A percentile compares a stretch with the other conserved stretches of the same genome.
Conservation (phyloP, 37 sponge, comb jelly and placozoan species). For the Geodia barretti region DNA sequence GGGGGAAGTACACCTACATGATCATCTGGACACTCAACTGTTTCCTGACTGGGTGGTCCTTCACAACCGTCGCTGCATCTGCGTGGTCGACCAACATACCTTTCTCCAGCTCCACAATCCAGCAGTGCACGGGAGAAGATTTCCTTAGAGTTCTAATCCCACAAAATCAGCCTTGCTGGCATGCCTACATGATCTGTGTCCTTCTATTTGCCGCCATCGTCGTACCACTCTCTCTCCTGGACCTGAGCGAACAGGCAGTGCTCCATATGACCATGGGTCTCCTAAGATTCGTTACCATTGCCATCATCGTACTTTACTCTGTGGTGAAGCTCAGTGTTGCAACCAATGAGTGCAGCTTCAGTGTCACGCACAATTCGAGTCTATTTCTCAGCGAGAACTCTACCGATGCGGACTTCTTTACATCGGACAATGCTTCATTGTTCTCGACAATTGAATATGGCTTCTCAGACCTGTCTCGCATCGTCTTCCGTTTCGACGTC, state of each 20-base stretch:
- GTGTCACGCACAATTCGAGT: neutral
- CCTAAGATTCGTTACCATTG: conserved; percentile 55
- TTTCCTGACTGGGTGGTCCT: conserved; percentile 50
- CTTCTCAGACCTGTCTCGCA: neutral
- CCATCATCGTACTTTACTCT: conserved; percentile 43
- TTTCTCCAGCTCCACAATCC: conserved; percentile 45
- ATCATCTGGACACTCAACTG: conserved; percentile 27
- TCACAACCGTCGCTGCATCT: conserved; percentile 60
- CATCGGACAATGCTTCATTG: neutral
- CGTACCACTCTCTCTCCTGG: conserved; percentile 52
- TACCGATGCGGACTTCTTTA: neutral
- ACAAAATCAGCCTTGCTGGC: conserved; percentile 26
- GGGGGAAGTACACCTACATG: conserved; percentile 41
- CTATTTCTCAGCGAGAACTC: neutral
- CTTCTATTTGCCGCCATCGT: conserved; percentile 66
- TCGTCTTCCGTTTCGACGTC: conserved; percentile 53
- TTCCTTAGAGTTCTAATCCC: conserved; percentile 48
- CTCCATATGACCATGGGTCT: conserved; percentile 61
- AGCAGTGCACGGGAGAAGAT: conserved; percentile 52
- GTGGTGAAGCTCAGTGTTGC: neutral
- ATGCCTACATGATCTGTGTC: conserved; percentile 68
- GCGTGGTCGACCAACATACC: conserved; percentile 84
- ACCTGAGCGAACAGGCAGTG: conserved; percentile 65
- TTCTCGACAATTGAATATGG: neutral
- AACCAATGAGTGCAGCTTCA: neutral